Base-by-base conservation (phyloP, 2,888 invertebrate species). In the Aquatica leii region DNA sequence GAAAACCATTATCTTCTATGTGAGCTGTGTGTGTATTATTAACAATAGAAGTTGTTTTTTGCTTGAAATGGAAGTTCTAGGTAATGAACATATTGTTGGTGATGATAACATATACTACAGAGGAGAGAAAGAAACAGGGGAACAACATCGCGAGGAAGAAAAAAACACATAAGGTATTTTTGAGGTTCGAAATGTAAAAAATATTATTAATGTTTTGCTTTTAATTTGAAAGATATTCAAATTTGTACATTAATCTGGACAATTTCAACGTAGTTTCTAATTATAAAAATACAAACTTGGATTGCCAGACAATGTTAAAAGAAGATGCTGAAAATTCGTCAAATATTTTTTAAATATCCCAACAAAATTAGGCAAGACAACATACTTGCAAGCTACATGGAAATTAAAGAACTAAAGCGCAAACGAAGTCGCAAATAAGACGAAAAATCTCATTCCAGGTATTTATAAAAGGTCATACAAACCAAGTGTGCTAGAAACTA, bases 371-470 rank as follows among this genome's bases (percentile, higher is more conserved):
- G n/a, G n/a, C n/a, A n/a, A n/a, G n/a, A n/a, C n/a, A n/a, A n/a
- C 11, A 43, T 43, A 8, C 43, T 43, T 17, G 17, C 14, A 43
- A 43, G 6, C 11, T 43, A 5, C 4, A 43, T 43, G 43, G 15
- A 43, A 43, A 43, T 43, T 15, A 5, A 15, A 43, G 11, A 14
- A 5, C 43, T 17, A 5, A 43, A 43, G 17, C 43, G 15, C 15
- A 43, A 43, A 43, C 43, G 43, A 43, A 17, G 43, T 37, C 43
- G 43, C 17, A 43, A 43, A 17, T 1, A 5, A 15, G 43, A 43
- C 11, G 43, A 17, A 17, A 43, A 43, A 43, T 43, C 43, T 43
- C 43, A 43, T 43, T 43, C 2, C 43, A 43, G 43, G 43, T 43
- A 17, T 43, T 43, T 14, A 43, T 17, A 43, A 37, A n/a, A n/a